Conservation (phyloP, 1,140 invertebrate species). For the Hyphantria cunea region DNA sequence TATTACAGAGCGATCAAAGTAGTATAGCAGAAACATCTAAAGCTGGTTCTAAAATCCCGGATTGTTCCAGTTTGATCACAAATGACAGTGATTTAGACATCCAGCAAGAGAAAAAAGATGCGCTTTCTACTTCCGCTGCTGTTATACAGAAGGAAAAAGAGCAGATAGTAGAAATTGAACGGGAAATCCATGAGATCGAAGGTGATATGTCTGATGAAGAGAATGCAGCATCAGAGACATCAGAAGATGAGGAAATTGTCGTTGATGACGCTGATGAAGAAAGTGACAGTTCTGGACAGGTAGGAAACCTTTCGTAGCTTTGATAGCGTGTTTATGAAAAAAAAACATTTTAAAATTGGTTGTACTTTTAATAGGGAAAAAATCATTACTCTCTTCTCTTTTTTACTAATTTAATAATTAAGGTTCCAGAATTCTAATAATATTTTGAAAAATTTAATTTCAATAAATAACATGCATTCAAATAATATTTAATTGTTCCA, state of each 20-base stretch:
- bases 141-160: slow-evolving; percentile 71
- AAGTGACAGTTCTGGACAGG: slow-evolving; percentile 34
- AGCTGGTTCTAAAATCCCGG: slow-evolving; percentile 37
- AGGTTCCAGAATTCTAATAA: no score
- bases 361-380: no score
- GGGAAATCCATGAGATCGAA: slow-evolving; percentile 71
- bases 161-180: slow-evolving; percentile 67
- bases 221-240: not conserved
- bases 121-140: slow-evolving; percentile 34
- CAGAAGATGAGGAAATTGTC: slow-evolving; percentile 18
- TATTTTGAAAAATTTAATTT: no score
- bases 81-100: slow-evolving; percentile 67
- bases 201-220: slow-evolving; percentile 28
- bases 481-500: not conserved
- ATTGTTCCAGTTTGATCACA: slow-evolving; percentile 62
- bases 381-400: no score
- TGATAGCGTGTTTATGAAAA: no score
- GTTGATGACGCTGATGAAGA: slow-evolving; percentile 18
- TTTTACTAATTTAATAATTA: no score
- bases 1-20: slow-evolving; percentile 27
- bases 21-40: slow-evolving; percentile 38
- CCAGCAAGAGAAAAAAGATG: slow-evolving; percentile 45
- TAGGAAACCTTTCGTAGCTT: not conserved
- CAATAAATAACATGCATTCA: no score
- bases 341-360: no score